These are phyloP conservation scores for Sander vitreus DNA, from an alignment of 2,113 vertebrate species.

Conservation along the genomic window DNA sequence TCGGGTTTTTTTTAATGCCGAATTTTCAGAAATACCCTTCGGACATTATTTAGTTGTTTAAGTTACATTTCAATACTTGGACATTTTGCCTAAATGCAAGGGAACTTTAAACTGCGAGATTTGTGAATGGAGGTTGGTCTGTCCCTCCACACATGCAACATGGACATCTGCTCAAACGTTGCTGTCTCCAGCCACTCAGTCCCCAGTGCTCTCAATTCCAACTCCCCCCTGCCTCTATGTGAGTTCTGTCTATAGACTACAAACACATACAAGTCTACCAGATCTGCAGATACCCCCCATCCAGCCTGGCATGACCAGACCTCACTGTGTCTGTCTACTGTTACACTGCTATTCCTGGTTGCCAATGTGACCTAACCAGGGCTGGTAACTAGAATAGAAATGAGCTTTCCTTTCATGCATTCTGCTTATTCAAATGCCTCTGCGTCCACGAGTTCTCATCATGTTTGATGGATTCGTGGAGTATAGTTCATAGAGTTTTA, in stretches of 20 bases:
- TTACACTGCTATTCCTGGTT: slow-evolving; percentile 84
- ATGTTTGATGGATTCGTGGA: neutral
- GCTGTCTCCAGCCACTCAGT: slow-evolving; percentile 35
- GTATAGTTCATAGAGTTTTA: neutral
- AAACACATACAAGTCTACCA: slow-evolving; percentile 63
- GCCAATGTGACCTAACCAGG: slow-evolving; percentile 72
- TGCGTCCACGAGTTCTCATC: slow-evolving; percentile 1
- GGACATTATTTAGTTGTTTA: rapidly evolving
- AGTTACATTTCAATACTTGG: rapidly evolving
- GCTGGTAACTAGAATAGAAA: slow-evolving; percentile 51
- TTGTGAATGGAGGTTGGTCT: slow-evolving; percentile 8
- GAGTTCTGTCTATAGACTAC: slow-evolving; percentile 72
- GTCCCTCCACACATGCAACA: neutral
- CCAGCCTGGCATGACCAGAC: slow-evolving; percentile 63
- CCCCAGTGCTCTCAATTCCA: slow-evolving; percentile 10
- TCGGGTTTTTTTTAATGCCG: neutral
- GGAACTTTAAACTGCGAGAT: rapidly evolving
- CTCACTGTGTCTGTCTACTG: slow-evolving; percentile 71
- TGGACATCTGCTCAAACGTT: slow-evolving; percentile 42
- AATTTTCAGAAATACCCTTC: neutral
- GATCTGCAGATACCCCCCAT: slow-evolving; percentile 38
- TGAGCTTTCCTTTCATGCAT: slow-evolving; percentile 39
- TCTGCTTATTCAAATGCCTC: slow-evolving; percentile 29
- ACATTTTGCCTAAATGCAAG: rapidly evolving
- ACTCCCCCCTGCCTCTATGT: slow-evolving; percentile 43